Evolutionary conservation across 2,888 invertebrate species (phyloP).

Genomic region (Acronicta leporina): DNA sequence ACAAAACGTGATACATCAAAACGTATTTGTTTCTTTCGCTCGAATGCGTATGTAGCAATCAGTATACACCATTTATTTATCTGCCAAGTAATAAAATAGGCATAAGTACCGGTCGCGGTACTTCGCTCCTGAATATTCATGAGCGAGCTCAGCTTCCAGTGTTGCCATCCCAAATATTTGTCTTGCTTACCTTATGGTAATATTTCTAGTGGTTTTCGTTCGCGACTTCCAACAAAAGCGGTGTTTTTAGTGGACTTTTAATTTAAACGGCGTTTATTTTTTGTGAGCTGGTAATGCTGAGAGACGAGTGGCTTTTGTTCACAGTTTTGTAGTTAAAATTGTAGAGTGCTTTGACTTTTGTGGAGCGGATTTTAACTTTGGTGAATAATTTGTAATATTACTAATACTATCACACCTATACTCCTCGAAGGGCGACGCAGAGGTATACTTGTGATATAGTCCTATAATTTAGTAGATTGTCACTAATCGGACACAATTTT

Average conservation of each 20-base stretch:
- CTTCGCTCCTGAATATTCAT: constrained; percentile 56
- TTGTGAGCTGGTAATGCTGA: constrained; percentile 17
- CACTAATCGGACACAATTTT: too few species aligned
- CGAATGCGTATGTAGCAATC: constrained; percentile 9
- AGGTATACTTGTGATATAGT: too few species aligned
- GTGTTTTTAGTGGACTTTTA: constrained; percentile 37
- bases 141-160: constrained; percentile 45
- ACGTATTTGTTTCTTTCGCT: not conserved
- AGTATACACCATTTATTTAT: constrained; percentile 35
- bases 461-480: too few species aligned
- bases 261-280: constrained; percentile 33
- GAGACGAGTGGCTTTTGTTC: constrained; percentile 24
- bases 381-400: too few species aligned
- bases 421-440: too few species aligned
- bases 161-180: constrained; percentile 54
- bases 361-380: not conserved
- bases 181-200: constrained; percentile 54
- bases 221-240: constrained; percentile 34
- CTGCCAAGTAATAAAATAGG: constrained; percentile 47
- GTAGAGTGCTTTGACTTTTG: constrained; percentile 14
- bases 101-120: constrained; percentile 32
- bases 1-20: too few species aligned
- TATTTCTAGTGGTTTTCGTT: constrained; percentile 54
- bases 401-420: too few species aligned
- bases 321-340: constrained; percentile 15